These are phyloP conservation scores for Pseudorhiza aurosa DNA, from an alignment of 30 jellyfish, hydroid and myxozoan species.

Conservation along the genomic window DNA sequence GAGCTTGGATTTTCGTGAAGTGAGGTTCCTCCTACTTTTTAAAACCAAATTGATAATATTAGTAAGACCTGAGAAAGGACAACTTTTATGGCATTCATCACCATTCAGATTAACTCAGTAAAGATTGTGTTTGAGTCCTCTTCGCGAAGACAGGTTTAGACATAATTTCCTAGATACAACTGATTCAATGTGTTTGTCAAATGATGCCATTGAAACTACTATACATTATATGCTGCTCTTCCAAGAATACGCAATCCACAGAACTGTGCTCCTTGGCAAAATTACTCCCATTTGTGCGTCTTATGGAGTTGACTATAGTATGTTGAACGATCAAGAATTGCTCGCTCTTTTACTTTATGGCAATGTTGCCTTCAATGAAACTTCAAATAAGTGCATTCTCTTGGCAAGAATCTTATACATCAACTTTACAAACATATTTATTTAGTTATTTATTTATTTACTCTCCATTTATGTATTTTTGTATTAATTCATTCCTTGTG, in stretches of 20 bases:
- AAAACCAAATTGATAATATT: too few species aligned
- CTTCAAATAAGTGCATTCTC: constrained; percentile 1
- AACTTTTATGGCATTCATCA: constrained; percentile 4
- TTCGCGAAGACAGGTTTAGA: constrained; percentile 13
- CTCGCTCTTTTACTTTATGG: constrained; percentile 23
- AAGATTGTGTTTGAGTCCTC: constrained; percentile 37
- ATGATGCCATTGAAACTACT: constrained; percentile 27
- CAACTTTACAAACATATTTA: neutral
- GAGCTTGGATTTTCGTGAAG: constrained; percentile 8
- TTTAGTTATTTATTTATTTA: too few species aligned
- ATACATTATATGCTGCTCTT: constrained; percentile 26
- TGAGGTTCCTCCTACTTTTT: too few species aligned
- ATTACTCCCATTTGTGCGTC: constrained; percentile 30
- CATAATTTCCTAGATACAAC: constrained; percentile 18
- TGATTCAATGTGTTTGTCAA: constrained; percentile 41
- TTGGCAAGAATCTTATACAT: constrained; percentile 5
- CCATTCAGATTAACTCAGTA: constrained; percentile 33
- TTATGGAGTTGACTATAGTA: constrained; percentile 36
- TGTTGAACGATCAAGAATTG: constrained; percentile 28
- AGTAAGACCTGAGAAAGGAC: too few species aligned
- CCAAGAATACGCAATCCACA: constrained; percentile 35
- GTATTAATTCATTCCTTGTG: too few species aligned
- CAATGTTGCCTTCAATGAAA: constrained; percentile 11
- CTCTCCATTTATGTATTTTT: too few species aligned
- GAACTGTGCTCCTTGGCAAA: constrained; percentile 40